These are phyloP conservation scores for Pseudocheirus occidentalis DNA, from an alignment of 2,797 vertebrate genomes.

Conservation along the genomic window DNA sequence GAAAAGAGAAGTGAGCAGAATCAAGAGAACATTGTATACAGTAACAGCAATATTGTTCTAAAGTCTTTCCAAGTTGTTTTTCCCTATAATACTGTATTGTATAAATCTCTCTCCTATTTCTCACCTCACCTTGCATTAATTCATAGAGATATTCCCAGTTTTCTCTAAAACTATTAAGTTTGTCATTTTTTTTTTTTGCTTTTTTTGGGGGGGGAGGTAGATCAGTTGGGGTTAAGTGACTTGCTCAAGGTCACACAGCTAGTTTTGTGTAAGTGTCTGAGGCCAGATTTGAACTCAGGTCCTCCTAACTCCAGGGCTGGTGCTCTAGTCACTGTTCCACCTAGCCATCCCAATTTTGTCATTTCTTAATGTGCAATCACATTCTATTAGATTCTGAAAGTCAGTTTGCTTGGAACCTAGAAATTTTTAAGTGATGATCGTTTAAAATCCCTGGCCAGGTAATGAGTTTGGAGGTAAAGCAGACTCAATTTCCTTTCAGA, in stretches of 20 bases:
- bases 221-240: too few relatives aligned
- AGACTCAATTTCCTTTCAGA: constrained; percentile 67
- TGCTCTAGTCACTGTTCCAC: too few relatives aligned
- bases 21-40: background rate
- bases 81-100: background rate
- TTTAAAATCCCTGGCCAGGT: constrained; percentile 77
- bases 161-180: background rate
- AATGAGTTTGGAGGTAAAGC: constrained; percentile 74
- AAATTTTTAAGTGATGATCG: constrained; percentile 79
- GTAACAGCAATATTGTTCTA: background rate
- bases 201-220: too few relatives aligned
- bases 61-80: background rate
- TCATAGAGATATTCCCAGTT: background rate
- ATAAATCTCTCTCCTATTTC: background rate
- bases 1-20: background rate
- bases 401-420: constrained; percentile 73
- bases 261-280: too few relatives aligned
- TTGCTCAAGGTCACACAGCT: too few relatives aligned
- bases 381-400: constrained; percentile 37
- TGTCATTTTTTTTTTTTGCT: background rate
- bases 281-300: too few relatives aligned
- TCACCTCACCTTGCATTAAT: background rate
- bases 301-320: too few relatives aligned
- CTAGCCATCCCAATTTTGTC: background rate
- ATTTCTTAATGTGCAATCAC: background rate